Evolutionary conservation across 2,797 vertebrate genomes (phyloP).

Genomic region (Amphiprion clarkii): DNA sequence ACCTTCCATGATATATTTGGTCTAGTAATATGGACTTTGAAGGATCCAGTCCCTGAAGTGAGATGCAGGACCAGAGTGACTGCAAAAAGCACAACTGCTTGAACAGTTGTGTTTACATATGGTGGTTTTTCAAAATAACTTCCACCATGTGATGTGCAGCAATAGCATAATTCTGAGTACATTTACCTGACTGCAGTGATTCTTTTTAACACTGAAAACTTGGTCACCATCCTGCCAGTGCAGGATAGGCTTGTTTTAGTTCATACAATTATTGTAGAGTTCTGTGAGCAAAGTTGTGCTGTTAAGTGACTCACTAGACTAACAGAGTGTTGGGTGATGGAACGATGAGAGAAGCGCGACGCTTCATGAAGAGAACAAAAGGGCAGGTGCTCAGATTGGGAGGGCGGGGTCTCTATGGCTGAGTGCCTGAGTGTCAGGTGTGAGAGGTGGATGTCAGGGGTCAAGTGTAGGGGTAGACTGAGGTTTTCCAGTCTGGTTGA

Average conservation of each 20-base stretch:
- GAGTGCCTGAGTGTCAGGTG: slow-evolving; percentile 47
- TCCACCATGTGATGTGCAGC: background rate
- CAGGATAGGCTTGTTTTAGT: background rate
- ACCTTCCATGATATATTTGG: too few relatives aligned
- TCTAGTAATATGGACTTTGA: too few relatives aligned
- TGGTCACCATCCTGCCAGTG: background rate
- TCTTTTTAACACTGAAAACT: background rate
- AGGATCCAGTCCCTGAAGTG: background rate
- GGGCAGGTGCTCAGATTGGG: slow-evolving; percentile 56
- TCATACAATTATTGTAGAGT: background rate
- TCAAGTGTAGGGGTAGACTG: slow-evolving; percentile 35
- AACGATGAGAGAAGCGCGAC: slow-evolving; percentile 30
- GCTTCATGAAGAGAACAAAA: slow-evolving; percentile 56
- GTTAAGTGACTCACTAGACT: slow-evolving; percentile 16
- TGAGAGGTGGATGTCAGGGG: slow-evolving; percentile 51
- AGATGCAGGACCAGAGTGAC: background rate
- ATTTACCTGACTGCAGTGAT: background rate
- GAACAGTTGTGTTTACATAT: too few relatives aligned
- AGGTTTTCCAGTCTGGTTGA: slow-evolving; percentile 13
- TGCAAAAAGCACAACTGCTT: background rate
- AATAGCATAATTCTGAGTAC: background rate
- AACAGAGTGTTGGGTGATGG: slow-evolving; percentile 25
- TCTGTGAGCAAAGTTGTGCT: slow-evolving; percentile 7
- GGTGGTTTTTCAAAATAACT: background rate
- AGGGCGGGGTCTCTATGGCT: slow-evolving; percentile 18